These are phyloP conservation scores for Chloroceryle inda DNA, from an alignment of 2,797 vertebrate genomes.

Conservation along the genomic window DNA sequence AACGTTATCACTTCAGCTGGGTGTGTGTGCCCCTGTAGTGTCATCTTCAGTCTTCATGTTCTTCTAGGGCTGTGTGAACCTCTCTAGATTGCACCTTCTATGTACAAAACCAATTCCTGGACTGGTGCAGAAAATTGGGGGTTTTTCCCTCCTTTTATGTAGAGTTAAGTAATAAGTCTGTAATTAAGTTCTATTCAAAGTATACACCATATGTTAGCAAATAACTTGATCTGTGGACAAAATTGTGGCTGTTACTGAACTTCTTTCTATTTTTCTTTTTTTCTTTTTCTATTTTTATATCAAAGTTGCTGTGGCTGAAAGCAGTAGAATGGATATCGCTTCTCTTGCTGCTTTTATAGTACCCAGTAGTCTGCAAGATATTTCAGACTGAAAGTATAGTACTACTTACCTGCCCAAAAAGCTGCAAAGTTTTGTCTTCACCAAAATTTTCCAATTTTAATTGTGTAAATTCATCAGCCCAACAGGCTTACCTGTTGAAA, in stretches of 20 bases:
- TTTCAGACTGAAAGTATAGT: not conserved
- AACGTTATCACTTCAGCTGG: not conserved
- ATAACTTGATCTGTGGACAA: not conserved
- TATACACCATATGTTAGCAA: not conserved
- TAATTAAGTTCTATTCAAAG: not conserved
- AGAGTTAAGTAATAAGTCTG: not conserved
- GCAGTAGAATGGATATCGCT: not conserved
- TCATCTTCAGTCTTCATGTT: not conserved
- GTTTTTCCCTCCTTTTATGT: not conserved
- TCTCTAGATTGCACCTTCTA: not conserved
- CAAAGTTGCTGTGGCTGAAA: not conserved
- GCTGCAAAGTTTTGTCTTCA: not conserved
- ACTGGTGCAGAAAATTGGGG: not conserved
- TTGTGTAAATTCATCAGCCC: not conserved
- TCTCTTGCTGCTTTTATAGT: not conserved
- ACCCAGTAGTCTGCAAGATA: not conserved
- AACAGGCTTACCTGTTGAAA: not conserved
- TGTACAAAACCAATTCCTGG: not conserved
- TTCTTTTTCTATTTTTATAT: not conserved
- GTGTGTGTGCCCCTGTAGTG: not conserved
- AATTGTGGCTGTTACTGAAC: not conserved
- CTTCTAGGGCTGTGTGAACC: not conserved
- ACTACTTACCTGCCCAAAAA: not conserved
- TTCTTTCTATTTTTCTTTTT: not conserved
- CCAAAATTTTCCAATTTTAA: not conserved